Base-by-base conservation (phyloP, 2,888 invertebrate species). In the Cataglyphis livida region DNA sequence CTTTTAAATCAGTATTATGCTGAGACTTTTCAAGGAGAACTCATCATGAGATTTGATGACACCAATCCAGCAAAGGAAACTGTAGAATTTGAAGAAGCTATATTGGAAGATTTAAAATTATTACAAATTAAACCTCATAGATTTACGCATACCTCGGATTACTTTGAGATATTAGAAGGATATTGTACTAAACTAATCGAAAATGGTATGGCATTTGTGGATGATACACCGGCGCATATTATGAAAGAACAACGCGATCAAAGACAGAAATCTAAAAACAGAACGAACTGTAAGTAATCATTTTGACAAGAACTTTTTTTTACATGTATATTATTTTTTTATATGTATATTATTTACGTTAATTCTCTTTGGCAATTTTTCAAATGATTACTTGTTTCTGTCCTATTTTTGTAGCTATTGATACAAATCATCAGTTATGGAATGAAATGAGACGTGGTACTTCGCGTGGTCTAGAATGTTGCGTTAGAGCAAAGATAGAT, bases 31-130 rank as follows among this genome's bases (percentile, higher is more conserved):
- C 95, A 99, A 92, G 99, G 99, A 0, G 98, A 97, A 93, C 96
- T 99, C 0, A 98, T 99, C 85, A 98, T 99, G 99, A 96, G 99
- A 88, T 99, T 99, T 94, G 99, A 99, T 95, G 99, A 99, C 94
- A 99, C 99, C 6, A 99, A 99, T 95, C 99, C 99, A 5, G 99
- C 99, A 18, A 99, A 99, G 94, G 99, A 99, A 94, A 98, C 98
- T 91, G 97, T 97, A 0, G 98, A 99, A 89, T 99, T 99, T 95
- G 99, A 99, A 94, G 97, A 99, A 96, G 99, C 98, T 0, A 99
- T 99, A 92, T 95, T 99, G 78, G 98, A 98, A 94, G 99, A 99
- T 95, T 96, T 99, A 41, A 96, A 97, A 87, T 96, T 99, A 96
- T 95, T 99, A 70, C 97, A 99, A 93, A 97, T 99, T 78, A 98